Percentiles rank a stretch among this genome's conserved stretches.
Conservation (phyloP, 2,888 invertebrate genomes). For the Cheilosia vernalis region DNA sequence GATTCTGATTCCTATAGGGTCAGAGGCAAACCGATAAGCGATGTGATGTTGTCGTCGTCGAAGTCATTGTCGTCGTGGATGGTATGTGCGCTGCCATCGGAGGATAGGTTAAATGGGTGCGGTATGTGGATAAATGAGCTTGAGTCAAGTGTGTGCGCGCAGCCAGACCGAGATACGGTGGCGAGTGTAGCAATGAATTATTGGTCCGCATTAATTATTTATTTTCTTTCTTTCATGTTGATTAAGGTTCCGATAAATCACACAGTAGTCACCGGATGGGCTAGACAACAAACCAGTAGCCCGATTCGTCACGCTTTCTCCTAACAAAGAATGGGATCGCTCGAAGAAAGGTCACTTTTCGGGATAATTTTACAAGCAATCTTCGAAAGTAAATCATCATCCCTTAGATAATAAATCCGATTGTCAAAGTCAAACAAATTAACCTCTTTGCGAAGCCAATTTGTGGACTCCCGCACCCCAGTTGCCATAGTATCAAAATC, state of each 20-base stretch:
- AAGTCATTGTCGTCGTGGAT: conserved; percentile 66
- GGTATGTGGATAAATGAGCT: conserved; percentile 70
- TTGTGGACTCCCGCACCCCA: conserved; percentile 46
- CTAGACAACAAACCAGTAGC: conserved; percentile 48
- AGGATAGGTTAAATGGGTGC: conserved; percentile 72
- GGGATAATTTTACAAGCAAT: conserved; percentile 53
- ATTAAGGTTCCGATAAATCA: conserved; percentile 72
- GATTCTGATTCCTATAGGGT: conserved; percentile 51
- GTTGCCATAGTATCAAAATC: conserved; percentile 44
- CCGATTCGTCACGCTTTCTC: conserved; percentile 58
- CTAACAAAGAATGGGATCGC: conserved; percentile 37
- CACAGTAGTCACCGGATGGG: conserved; percentile 51
- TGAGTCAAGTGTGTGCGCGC: conserved; percentile 49
- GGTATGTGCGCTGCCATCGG: conserved; percentile 48
- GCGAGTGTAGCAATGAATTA: conserved; percentile 68
- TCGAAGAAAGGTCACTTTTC: conserved; percentile 57
- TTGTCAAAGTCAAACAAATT: conserved; percentile 74
- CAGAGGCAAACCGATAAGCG: conserved; percentile 74
- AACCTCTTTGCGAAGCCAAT: conserved; percentile 63
- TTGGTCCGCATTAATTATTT: conserved; percentile 73
- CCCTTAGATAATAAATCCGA: conserved; percentile 68
- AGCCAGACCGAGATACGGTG: conserved; percentile 58
- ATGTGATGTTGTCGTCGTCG: conserved; percentile 73
- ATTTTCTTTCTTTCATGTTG: conserved; percentile 72
- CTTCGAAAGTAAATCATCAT: conserved; percentile 61